Percentiles rank a stretch among this genome's conserved stretches.
phyloP scores from a whole-genome alignment of 2,113 vertebrate genomes.

The Aphelocoma coerulescens region DNA sequence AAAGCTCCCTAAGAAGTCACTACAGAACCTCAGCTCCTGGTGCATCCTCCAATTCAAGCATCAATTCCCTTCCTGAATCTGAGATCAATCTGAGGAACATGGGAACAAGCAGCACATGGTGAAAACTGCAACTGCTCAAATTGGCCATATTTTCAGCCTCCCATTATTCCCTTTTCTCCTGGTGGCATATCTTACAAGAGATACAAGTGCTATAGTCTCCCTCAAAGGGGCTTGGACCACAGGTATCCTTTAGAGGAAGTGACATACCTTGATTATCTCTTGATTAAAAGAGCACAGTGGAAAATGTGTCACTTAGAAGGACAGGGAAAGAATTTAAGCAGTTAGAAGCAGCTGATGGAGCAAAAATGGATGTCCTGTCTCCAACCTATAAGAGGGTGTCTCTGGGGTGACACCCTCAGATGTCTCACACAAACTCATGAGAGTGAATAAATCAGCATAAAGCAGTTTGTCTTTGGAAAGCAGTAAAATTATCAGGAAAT shows the following conservation, averaged over 20 bases:
- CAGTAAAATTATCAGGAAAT: background rate
- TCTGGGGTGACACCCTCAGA: background rate
- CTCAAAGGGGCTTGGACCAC: background rate
- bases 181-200: background rate
- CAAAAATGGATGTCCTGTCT: background rate
- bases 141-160: background rate
- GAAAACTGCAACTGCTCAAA: background rate
- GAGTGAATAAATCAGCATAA: background rate
- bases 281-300: background rate
- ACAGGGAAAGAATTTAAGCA: background rate
- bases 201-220: background rate
- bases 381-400: background rate
- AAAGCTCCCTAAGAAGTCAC: background rate
- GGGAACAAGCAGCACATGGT: background rate
- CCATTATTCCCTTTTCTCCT: background rate
- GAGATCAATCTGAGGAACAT: background rate
- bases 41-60: fast-evolving
- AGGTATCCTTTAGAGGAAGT: background rate
- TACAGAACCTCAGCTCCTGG: background rate
- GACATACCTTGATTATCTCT: background rate
- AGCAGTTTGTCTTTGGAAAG: background rate
- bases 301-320: background rate
- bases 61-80: background rate
- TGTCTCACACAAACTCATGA: background rate
- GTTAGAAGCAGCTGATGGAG: background rate